A percentile compares a stretch with the other conserved stretches of the same genome.
phyloP scores from a whole-genome alignment of 2,797 vertebrate genomes.

The Halcyon smyrnensis region DNA sequence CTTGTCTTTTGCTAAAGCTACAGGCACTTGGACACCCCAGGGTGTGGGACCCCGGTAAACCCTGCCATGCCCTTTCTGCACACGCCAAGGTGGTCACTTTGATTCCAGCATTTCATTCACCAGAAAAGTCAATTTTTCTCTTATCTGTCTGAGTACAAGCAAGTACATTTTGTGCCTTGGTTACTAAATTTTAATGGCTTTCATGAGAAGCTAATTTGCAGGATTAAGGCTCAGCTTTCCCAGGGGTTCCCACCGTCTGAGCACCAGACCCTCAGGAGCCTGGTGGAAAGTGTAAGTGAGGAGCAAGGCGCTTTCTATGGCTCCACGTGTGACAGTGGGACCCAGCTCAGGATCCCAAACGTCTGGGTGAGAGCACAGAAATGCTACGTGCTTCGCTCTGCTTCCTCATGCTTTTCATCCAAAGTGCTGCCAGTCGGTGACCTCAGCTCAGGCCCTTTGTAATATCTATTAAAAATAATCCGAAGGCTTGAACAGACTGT shows the following conservation, averaged over 20 bases:
- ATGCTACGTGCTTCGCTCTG: accelerated
- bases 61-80: neutral
- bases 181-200: conserved; percentile 61
- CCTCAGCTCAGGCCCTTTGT: neutral
- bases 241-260: neutral
- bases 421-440: neutral
- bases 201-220: conserved; percentile 49
- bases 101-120: conserved; percentile 5
- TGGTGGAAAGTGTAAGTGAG: neutral
- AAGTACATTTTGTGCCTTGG: conserved; percentile 23
- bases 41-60: neutral
- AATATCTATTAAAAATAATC: neutral
- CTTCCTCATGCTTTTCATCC: neutral
- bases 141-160: conserved; percentile 46
- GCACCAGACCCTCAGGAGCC: neutral
- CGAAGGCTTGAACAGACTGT: neutral
- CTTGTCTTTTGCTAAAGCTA: neutral
- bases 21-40: neutral
- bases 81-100: accelerated
- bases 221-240: conserved; percentile 55
- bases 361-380: neutral
- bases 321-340: accelerated
- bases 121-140: conserved; percentile 39
- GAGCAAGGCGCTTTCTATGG: neutral
- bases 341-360: neutral